Percentiles rank a stretch among this genome's conserved stretches.
Conservation (phyloP, 2,888 invertebrate genomes). For the Sinhomidia bicolor region DNA sequence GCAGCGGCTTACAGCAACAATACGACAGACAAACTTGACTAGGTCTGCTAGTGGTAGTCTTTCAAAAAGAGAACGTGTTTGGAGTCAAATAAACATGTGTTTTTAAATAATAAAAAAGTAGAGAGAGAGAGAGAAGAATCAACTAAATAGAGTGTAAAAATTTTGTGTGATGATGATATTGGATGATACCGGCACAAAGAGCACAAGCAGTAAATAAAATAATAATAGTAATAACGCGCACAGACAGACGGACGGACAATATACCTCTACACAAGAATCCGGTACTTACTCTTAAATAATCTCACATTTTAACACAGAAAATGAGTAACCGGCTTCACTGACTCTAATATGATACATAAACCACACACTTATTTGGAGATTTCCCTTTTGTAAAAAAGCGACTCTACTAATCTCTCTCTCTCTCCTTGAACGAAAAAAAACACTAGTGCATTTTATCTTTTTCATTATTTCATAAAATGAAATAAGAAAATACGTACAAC, state of each 20-base stretch:
- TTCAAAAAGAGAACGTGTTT: constrained; percentile 68
- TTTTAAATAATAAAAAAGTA: too few species aligned
- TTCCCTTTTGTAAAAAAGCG: constrained; percentile 62
- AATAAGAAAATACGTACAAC: too few species aligned
- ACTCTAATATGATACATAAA: constrained; percentile 67
- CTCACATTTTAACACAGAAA: constrained; percentile 50
- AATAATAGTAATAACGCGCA: not conserved
- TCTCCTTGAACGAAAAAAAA: constrained; percentile 33
- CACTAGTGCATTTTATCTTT: constrained; percentile 1
- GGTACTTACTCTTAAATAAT: constrained; percentile 31
- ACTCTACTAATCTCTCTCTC: constrained; percentile 32
- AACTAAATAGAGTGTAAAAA: not conserved
- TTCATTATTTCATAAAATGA: constrained; percentile 33
- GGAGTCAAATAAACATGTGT: constrained; percentile 72
- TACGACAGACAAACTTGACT: not conserved
- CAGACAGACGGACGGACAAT: not conserved
- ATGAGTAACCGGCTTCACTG: constrained; percentile 56
- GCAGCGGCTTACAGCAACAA: not conserved
- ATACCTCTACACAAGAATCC: constrained; percentile 28
- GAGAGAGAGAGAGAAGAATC: constrained; percentile 11
- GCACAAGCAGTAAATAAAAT: not conserved
- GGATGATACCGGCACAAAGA: not conserved
- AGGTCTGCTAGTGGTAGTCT: constrained; percentile 11
- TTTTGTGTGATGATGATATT: not conserved
- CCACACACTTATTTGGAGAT: constrained; percentile 70